Conservation (phyloP, 1,140 invertebrate genomes). For the Cyclargus thomasi region DNA sequence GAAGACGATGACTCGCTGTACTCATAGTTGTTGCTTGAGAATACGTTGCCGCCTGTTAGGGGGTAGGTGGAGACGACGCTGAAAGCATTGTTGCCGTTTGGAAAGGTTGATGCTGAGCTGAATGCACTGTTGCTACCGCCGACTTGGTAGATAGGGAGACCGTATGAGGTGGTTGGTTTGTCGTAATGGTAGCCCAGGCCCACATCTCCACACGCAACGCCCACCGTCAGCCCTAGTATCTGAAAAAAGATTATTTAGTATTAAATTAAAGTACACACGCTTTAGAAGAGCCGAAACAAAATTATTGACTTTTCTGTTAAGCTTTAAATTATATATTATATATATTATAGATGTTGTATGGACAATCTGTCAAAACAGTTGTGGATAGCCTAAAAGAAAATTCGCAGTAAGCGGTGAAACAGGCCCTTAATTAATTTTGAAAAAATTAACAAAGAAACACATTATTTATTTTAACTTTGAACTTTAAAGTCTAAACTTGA, state of each 20-base stretch:
- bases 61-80: neutral
- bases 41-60: neutral
- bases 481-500: no score
- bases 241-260: constrained; percentile 35
- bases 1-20: constrained; percentile 7
- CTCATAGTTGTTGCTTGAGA: constrained; percentile 5
- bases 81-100: constrained; percentile 8
- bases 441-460: no score
- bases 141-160: constrained; percentile 42
- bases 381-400: no score
- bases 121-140: constrained; percentile 29
- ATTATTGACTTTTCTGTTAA: no score
- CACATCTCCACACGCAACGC: constrained; percentile 44
- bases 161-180: constrained; percentile 44
- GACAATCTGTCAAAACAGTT: no score
- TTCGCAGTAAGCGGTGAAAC: no score
- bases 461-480: no score
- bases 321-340: no score
- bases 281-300: no score
- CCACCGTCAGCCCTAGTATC: constrained; percentile 39
- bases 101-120: constrained; percentile 20
- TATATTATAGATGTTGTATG: no score
- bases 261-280: no score
- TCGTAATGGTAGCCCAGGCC: constrained; percentile 55
- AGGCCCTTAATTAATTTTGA: no score